Evolutionary conservation across 2,797 vertebrate genomes (phyloP), one percentile per base, ranked within the genome.

Genomic region (Gallirallus australis): DNA sequence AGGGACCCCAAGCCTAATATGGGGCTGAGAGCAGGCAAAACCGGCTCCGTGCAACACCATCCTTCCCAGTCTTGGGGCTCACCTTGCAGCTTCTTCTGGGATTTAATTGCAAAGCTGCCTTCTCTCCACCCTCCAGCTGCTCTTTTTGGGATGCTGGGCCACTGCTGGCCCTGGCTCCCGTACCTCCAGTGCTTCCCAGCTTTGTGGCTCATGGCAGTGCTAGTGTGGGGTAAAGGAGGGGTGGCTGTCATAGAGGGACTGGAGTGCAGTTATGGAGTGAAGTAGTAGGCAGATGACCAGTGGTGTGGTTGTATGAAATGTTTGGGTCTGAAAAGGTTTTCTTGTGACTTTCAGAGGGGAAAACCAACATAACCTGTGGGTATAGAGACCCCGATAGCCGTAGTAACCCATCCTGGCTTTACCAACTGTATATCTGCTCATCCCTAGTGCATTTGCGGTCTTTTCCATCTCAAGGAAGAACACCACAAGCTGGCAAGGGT

Each of bases 11-110:
- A 54, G 64, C 60, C 2, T 1, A 82, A 59, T 8, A 8, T 27
- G 12, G 28, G 65, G 35, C 6, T 0, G 5, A 19, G 63, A 76
- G 33, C 19, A 2, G 12, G 69, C 5, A 8, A 50, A 66, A 75
- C 12, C 6, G 10, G n/a, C 30, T 0, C 0, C 1, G 1, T 25
- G 37, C 33, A 15, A 54, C 3, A 1, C 24, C 0, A 1, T 30
- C 59, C 76, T 42, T 47, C 45, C 48, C 20, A 1, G 0, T 70
- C 69, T 15, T 4, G 2, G 47, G 54, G 25, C 64, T 73, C 0
- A 1, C 21, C 6, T 39, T 24, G 47, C 75, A 35, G 40, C 16
- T 30, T 25, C 47, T 66, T 69, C 30, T 1, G 82, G 0, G 2
- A 1, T 93, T 81, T 52, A 21, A 53, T 78, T 5, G 0, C 56